These are phyloP conservation scores for Caenorhabditis angaria DNA, from an alignment of 2,888 invertebrate species.

Conservation along the genomic window DNA sequence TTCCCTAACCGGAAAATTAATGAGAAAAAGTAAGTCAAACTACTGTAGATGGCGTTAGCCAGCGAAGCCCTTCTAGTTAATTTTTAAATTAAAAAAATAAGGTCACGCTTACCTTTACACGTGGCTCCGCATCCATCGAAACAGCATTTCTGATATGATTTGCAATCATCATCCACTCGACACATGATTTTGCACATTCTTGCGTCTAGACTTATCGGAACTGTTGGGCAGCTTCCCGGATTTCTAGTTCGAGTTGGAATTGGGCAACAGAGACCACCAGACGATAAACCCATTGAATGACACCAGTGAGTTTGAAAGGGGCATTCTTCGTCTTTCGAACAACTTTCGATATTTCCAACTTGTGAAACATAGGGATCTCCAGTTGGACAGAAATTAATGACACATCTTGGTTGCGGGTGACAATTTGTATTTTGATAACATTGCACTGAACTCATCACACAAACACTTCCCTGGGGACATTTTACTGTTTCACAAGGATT, in stretches of 20 bases:
- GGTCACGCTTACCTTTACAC: constrained; percentile 34
- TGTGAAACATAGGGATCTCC: constrained; percentile 51
- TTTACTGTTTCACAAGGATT: constrained; percentile 64
- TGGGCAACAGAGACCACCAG: constrained; percentile 64
- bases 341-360: constrained; percentile 57
- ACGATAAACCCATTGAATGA: constrained; percentile 52
- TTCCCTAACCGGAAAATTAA: too few relatives aligned
- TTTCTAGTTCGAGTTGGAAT: constrained; percentile 36
- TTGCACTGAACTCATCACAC: constrained; percentile 58
- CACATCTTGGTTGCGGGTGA: constrained; percentile 65
- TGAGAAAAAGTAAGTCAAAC: too few relatives aligned
- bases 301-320: constrained; percentile 58
- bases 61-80: too few relatives aligned
- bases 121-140: constrained; percentile 66
- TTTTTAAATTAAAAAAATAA: too few relatives aligned
- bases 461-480: constrained; percentile 60
- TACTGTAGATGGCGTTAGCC: too few relatives aligned
- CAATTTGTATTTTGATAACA: constrained; percentile 61
- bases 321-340: constrained; percentile 50
- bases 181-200: constrained; percentile 46
- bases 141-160: constrained; percentile 62
- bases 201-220: constrained; percentile 38
- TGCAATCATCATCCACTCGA: constrained; percentile 55
- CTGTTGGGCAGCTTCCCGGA: constrained; percentile 50
- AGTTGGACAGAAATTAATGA: constrained; percentile 60